Evolutionary conservation across 2,113 vertebrate species (phyloP).

Genomic region (Chlamydotis undulata): DNA sequence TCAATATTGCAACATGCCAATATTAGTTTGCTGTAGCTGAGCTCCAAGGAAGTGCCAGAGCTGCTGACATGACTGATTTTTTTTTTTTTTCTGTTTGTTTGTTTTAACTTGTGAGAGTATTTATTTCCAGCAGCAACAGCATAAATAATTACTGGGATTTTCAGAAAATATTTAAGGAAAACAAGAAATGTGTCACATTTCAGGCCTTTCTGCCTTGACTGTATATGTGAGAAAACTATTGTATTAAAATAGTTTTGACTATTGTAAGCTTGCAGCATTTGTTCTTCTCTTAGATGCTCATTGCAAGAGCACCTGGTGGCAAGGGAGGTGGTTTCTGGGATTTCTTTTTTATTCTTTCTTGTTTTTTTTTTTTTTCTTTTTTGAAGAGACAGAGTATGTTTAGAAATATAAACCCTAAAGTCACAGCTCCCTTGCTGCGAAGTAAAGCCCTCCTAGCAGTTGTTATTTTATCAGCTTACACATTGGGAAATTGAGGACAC

Average conservation of each 20-base stretch:
- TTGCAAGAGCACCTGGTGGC: not conserved
- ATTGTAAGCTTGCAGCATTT: not conserved
- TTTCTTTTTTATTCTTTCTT: not conserved
- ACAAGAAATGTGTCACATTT: not conserved
- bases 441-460: not conserved
- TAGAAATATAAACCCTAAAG: not conserved
- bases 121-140: not conserved
- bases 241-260: not conserved
- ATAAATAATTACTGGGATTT: not conserved
- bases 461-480: conserved; percentile 2
- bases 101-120: not conserved
- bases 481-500: not conserved
- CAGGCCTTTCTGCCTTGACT: not conserved
- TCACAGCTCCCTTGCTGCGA: not conserved
- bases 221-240: not conserved
- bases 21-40: not conserved
- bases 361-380: not conserved
- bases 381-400: not conserved
- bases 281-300: not conserved
- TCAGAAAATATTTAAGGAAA: not conserved
- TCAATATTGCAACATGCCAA: not conserved
- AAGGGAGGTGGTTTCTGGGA: not conserved
- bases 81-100: not conserved
- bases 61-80: not conserved
- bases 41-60: not conserved